Base-by-base conservation (phyloP, 2,797 vertebrate genomes). In the Erithacus rubecula region DNA sequence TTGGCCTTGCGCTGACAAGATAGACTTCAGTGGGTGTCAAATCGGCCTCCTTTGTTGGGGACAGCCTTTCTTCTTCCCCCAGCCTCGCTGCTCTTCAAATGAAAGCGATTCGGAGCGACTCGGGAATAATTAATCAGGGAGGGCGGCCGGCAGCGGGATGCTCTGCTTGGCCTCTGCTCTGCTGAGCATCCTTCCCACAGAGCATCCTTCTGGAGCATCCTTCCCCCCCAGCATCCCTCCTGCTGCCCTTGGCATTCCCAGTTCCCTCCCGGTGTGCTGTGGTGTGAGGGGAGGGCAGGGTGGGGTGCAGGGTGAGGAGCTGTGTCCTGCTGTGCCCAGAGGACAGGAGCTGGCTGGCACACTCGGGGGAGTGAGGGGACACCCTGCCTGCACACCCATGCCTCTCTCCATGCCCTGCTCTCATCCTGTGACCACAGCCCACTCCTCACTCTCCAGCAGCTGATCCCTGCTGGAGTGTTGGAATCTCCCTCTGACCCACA, bases 1-100 rank as follows among this genome's bases (percentile, higher is more conserved):
- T 96, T 98, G 97, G 97, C 97, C 97, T 97, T 96, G 97, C 98
- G 96, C 97, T 98, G 98, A 98, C 98, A 98, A 98, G 98, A 98
- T 98, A 98, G 95, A 96, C 97, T 98, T 97, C 96, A 96, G 91
- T 96, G 97, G 97, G 96, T 92, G 85, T 98, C 97, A 97, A 96
- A 98, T 98, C 94, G 53, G 90, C 95, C 96, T 90, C 92, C 92
- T 97, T 96, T 96, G 94, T 97, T 23, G 74, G 62, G 39, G 81
- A 95, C 97, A 96, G 84, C 93, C 86, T 94, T 94, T 94, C 89
- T 88, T 92, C 90, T 87, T 67, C 74, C 92, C 62, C 16, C 15
- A 72, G 72, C 34, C 87, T 71, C 0, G 65, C 60, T 2, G 60
- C 64, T 69, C 91, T 95, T 60, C 39, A 86, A 87, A 79, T 52